These are phyloP conservation scores for Muscina levida DNA, from an alignment of 2,888 invertebrate species.

Conservation along the genomic window DNA sequence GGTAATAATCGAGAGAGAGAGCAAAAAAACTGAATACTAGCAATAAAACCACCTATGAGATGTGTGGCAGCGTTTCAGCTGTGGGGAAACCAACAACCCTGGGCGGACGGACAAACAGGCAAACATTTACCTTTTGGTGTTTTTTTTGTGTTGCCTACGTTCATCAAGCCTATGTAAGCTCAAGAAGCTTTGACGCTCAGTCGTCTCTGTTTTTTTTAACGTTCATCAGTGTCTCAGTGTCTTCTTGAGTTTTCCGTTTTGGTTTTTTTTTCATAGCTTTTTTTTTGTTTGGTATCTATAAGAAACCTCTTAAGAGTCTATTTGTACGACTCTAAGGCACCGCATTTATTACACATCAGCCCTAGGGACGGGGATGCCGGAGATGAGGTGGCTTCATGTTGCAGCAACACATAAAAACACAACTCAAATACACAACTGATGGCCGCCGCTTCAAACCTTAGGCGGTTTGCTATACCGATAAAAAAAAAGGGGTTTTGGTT, in stretches of 20 bases:
- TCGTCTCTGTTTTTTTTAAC: neutral
- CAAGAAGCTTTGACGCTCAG: slow-evolving; percentile 6
- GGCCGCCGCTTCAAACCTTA: too few species aligned
- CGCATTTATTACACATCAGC: neutral
- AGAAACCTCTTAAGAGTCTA: slow-evolving; percentile 36
- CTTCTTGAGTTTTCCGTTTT: too few species aligned
- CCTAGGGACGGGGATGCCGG: too few species aligned
- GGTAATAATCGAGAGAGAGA: neutral
- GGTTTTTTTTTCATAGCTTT: neutral
- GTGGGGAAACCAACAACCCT: too few species aligned
- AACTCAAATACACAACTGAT: too few species aligned
- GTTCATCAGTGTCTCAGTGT: neutral
- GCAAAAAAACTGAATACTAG: slow-evolving; percentile 26
- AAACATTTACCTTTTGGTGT: slow-evolving; percentile 17
- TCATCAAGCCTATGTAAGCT: slow-evolving; percentile 10
- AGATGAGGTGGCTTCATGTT: too few species aligned
- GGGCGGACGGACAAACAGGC: neutral
- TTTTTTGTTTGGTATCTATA: neutral
- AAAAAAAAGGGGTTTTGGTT: too few species aligned
- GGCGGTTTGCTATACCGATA: neutral
- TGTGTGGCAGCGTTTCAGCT: too few species aligned
- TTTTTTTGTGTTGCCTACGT: too few species aligned
- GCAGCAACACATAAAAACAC: too few species aligned
- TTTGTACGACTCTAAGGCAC: slow-evolving; percentile 28
- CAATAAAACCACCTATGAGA: neutral